Conservation (phyloP, 64 coral and sea anemone genomes). For the Actinia equina region DNA sequence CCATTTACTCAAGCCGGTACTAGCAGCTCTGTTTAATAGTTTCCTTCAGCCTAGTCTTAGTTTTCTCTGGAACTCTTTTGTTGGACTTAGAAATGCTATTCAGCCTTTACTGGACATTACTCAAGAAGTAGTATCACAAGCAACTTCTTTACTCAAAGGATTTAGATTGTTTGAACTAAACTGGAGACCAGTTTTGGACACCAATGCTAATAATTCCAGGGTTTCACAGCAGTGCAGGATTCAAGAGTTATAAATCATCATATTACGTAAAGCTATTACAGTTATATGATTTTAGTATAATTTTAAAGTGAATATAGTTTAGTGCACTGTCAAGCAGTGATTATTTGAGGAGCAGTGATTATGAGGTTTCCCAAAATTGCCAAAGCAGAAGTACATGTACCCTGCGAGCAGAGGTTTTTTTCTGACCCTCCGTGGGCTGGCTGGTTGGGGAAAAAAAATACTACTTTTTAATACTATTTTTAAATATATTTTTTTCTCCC, state of each 20-base stretch:
- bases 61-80: conserved; percentile 72
- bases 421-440: too few relatives aligned
- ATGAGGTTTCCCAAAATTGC: too few relatives aligned
- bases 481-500: too few relatives aligned
- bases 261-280: neutral
- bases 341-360: too few relatives aligned
- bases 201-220: neutral
- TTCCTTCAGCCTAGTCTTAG: conserved; percentile 61
- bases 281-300: too few relatives aligned
- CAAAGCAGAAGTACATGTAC: too few relatives aligned
- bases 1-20: conserved; percentile 62
- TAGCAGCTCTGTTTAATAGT: conserved; percentile 62
- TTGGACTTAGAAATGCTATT: conserved; percentile 66
- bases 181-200: conserved; percentile 58
- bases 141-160: conserved; percentile 47
- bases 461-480: too few relatives aligned
- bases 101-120: conserved; percentile 70
- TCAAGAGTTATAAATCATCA: neutral
- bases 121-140: conserved; percentile 26
- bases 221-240: neutral
- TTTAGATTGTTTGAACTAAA: conserved; percentile 81
- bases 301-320: too few relatives aligned
- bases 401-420: too few relatives aligned
- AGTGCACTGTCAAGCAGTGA: too few relatives aligned
- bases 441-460: too few relatives aligned